Percentiles rank a stretch among this genome's conserved stretches.
Evolutionary conservation across 30 jellyfish, hydroid and myxozoan species (phyloP).

Genomic region (Hydra vulgaris): DNA sequence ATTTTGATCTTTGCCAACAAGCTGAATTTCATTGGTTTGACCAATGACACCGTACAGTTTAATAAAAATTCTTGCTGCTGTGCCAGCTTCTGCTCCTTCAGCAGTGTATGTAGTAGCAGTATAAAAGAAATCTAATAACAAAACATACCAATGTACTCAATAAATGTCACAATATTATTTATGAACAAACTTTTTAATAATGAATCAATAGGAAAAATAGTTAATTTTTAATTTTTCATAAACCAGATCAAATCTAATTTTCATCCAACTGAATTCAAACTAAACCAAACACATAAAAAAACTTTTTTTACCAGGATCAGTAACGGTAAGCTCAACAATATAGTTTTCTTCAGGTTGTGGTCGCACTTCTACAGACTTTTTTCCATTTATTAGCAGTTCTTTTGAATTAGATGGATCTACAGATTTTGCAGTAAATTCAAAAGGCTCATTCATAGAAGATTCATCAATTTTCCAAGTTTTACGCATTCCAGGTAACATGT

Average conservation of each 20-base stretch:
- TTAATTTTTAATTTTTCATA: too few relatives aligned
- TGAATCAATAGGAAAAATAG: too few relatives aligned
- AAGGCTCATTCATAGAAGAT: conserved; percentile 86
- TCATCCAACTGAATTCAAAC: too few relatives aligned
- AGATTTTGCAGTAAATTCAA: conserved; percentile 67
- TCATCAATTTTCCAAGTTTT: conserved; percentile 75
- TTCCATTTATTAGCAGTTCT: conserved; percentile 45
- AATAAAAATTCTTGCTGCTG: conserved; percentile 51
- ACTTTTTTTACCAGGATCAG: conserved; percentile 31
- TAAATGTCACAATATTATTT: neutral
- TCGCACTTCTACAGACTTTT: conserved; percentile 43
- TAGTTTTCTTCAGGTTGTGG: conserved; percentile 61
- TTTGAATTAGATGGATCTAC: conserved; percentile 28
- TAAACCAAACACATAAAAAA: neutral
- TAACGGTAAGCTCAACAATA: conserved; percentile 52
- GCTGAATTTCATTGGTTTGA: conserved; percentile 80
- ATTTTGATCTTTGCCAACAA: conserved; percentile 46
- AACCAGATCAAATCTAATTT: too few relatives aligned
- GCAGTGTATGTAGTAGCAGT: conserved; percentile 73
- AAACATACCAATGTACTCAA: neutral
- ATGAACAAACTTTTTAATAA: neutral
- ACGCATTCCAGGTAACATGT: conserved; percentile 75
- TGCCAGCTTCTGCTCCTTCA: conserved; percentile 80
- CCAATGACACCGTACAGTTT: conserved; percentile 64
- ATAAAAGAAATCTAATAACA: conserved; percentile 50